Evolutionary conservation across 1,140 invertebrate species (phyloP).

Genomic region (Olivierus martensii): DNA sequence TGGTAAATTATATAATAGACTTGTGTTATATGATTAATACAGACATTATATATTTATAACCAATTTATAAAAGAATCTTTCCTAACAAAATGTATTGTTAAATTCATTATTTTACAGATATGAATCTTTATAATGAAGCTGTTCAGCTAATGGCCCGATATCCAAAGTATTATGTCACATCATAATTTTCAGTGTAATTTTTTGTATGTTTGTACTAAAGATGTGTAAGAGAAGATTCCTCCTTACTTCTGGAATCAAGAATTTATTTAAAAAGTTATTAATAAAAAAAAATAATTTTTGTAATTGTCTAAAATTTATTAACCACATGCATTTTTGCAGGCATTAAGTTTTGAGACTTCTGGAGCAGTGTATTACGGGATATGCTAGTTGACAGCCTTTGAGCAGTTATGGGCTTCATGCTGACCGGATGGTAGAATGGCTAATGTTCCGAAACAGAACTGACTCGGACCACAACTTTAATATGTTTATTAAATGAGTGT

Average conservation of each 20-base stretch:
- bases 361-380: no score
- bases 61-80: not conserved
- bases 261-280: not conserved
- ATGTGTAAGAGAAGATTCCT: not conserved
- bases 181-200: not conserved
- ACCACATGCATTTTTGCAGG: no score
- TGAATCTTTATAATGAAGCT: constrained; percentile 2
- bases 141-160: not conserved
- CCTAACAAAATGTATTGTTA: not conserved
- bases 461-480: no score
- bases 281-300: no score
- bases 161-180: not conserved
- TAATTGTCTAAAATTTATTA: no score
- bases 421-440: no score
- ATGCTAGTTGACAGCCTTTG: no score
- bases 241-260: not conserved
- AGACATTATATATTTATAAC: not conserved
- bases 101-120: constrained; percentile 1
- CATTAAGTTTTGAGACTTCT: no score
- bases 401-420: no score
- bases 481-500: no score
- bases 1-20: constrained; percentile 1
- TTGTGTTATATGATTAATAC: not conserved
- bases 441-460: no score
- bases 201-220: not conserved